Evolutionary conservation across 1,140 invertebrate genomes (phyloP), one percentile per base, ranked within the genome.

Genomic region (Lasaia peninsularis): DNA sequence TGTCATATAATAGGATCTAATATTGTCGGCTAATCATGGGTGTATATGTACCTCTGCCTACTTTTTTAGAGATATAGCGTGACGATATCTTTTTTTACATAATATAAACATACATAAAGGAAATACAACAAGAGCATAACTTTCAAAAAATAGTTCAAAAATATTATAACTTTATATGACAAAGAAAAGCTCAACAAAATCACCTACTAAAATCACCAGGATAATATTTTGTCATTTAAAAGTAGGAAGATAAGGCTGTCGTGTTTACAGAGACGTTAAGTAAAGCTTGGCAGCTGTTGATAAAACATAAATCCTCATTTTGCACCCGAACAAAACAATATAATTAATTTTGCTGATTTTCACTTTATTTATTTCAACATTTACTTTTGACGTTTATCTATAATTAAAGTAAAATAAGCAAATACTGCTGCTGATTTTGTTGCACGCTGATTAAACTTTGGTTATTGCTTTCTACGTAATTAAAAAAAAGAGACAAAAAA

Each of bases 51-150:
- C n/a, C n/a, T n/a, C n/a, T n/a, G n/a, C n/a, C n/a, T n/a, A n/a
- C n/a, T n/a, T n/a, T n/a, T n/a, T n/a, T n/a, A n/a, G n/a, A n/a
- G n/a, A n/a, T n/a, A n/a, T n/a, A n/a, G n/a, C n/a, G n/a, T n/a
- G n/a, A n/a, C n/a, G n/a, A n/a, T n/a, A n/a, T n/a, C n/a, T n/a
- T n/a, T n/a, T n/a, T n/a, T n/a, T n/a, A n/a, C n/a, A n/a, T n/a
- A n/a, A n/a, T n/a, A n/a, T n/a, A n/a, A n/a, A n/a, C n/a, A n/a
- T n/a, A n/a, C n/a, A n/a, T n/a, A n/a, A n/a, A n/a, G n/a, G n/a
- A 80, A 85, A 85, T 73, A 83, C 83, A 80, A 78, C 69, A 14
- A 31, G 3, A 32, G 16, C 5, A 11, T 33, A 28, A 28, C 24
- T 28, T 28, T 28, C 8, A 6, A 28, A 28, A 28, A 24, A 28